Evolutionary conservation across 2,888 invertebrate species (phyloP), one percentile per base, ranked within the genome.

Genomic region (Criorhina ranunculi): DNA sequence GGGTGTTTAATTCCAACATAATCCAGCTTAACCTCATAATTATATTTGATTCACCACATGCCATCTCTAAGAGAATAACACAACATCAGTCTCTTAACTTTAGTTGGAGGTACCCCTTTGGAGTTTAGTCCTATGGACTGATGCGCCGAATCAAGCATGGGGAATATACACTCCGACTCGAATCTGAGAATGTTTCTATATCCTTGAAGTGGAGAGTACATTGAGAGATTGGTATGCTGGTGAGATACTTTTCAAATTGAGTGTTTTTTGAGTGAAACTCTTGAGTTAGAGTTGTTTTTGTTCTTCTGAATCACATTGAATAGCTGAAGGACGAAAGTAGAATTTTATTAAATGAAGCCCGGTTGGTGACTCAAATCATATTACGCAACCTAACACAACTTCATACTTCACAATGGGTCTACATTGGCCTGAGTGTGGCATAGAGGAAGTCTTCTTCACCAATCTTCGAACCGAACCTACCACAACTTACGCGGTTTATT

Each of bases 71-170:
- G 69, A 70, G 69, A 57, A 46, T 4, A 4, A 24, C 24, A 24
- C n/a, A n/a, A 1, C 7, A 11, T 0, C 0, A 35, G 9, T 46
- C 31, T 44, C 44, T 35, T 44, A n/a, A 0, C 35, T 4, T 4
- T 9, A 19, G 2, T 0, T 12, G 12, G 0, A 19, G n/a, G 9
- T 11, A 12, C 40, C 44, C 15, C 9, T 60, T 11, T 33, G 44
- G n/a, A 44, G 24, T 7, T 19, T 17, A 53, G n/a, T 6, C 5
- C 9, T 19, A 12, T 42, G 72, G 60, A 60, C 62, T 40, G 72
- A 73, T 42, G 72, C 72, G 72, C 62, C 51, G 72, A 73, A 73
- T 60, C 72, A 5, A 42, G 15, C 33, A 33, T 8, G 19, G 51
- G 35, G 37, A 49, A 17, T 8, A 40, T 0, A 42, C 0, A 59